Evolutionary conservation across 2,113 vertebrate species (phyloP), one percentile per base, ranked within the genome.

Genomic region (Barnardius zonarius): DNA sequence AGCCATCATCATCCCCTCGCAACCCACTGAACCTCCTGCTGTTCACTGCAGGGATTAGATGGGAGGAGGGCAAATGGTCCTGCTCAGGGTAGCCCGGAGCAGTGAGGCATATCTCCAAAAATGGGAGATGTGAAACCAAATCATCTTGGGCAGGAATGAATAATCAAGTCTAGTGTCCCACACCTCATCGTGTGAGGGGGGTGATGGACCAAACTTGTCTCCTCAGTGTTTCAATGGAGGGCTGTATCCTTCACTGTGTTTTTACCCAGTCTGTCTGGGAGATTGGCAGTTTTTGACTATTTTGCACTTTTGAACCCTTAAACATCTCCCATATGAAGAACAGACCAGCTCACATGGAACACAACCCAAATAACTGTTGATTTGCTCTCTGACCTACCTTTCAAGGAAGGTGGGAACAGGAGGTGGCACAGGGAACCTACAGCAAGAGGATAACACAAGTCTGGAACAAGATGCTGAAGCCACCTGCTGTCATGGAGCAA

Each of bases 1-100:
- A 75, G 79, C 41, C 24, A 11, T 5, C 20, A 55, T 25, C 57
- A 6, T 51, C n/a, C 31, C 25, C 30, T 52, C n/a, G 17, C 54
- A 73, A 5, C 17, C 6, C 37, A 10, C 6, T 6, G 20, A 85
- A 30, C 9, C 6, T 54, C 35, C 24, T 74, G 6, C 49, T 83
- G 17, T 68, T 57, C 30, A n/a, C 44, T 23, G n/a, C 27, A 13
- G 24, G 59, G 39, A 13, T 77, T 48, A 13, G 37, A 15, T 22
- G 35, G 62, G n/a, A 86, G 30, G 18, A 49, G 37, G 15, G 24
- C 5, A 3, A 87, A 13, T 0, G 3, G 43, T 43, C 0, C 0
- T 51, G 20, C 27, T 25, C 33, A 23, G 35, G 22, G 19, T 11
- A 81, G 17, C 37, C 35, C 78, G 39, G 43, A 81, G 41, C 17